A percentile compares a stretch with the other conserved stretches of the same genome.
phyloP scores from a whole-genome alignment of 2,113 vertebrate genomes.

The Hemibagrus wyckioides region DNA sequence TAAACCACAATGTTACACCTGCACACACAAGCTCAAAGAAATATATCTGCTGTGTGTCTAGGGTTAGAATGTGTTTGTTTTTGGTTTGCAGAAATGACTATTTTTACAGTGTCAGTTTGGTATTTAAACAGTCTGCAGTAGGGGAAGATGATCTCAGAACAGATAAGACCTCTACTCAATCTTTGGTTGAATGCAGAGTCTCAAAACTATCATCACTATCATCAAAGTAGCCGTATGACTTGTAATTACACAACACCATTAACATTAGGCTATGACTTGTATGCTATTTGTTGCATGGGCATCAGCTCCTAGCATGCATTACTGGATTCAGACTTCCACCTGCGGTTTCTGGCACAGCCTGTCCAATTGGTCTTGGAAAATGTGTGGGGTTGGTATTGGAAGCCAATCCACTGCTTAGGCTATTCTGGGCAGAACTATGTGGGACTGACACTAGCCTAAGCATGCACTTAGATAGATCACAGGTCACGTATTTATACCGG shows the following conservation, averaged over 20 bases:
- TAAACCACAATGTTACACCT: too few relatives aligned
- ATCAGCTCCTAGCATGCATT: not conserved
- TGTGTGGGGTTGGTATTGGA: not conserved
- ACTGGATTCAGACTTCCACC: constrained; percentile 23
- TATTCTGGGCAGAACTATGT: constrained; percentile 30
- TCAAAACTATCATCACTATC: not conserved
- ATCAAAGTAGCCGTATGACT: not conserved
- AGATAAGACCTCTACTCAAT: not conserved
- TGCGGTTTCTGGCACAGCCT: constrained; percentile 14
- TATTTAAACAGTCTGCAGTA: not conserved
- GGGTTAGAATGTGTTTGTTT: not conserved
- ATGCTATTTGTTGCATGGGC: constrained; percentile 5
- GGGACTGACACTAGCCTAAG: not conserved
- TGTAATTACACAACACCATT: not conserved
- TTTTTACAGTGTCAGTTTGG: constrained; percentile 5
- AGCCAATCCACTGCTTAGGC: constrained; percentile 1
- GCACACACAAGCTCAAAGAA: constrained; percentile 10
- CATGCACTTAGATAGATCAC: not conserved
- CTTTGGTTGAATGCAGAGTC: not conserved
- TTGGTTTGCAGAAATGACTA: not conserved
- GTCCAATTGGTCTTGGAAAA: constrained; percentile 1
- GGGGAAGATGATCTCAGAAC: not conserved
- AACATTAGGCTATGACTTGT: not conserved
- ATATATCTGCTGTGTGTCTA: constrained; percentile 5
- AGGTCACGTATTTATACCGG: not conserved